phyloP scores from a whole-genome alignment of 1,140 invertebrate species.

The Vanessa tameamea region DNA sequence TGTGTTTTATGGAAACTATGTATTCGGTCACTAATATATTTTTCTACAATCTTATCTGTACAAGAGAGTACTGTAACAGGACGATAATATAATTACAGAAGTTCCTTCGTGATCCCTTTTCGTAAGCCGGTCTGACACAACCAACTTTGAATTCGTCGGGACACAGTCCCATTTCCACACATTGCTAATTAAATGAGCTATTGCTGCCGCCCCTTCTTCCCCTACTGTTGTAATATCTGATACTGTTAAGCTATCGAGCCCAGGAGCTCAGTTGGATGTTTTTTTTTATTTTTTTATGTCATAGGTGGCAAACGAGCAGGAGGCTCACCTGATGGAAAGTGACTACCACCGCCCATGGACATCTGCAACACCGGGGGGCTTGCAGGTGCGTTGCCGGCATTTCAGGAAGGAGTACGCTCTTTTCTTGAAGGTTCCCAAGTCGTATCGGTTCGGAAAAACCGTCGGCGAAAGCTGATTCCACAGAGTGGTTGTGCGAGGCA shows the following conservation, averaged over 20 bases:
- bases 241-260: background rate
- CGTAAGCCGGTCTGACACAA: background rate
- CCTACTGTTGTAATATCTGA: background rate
- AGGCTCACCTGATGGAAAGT: no score
- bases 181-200: background rate
- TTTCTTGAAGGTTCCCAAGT: no score
- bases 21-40: background rate
- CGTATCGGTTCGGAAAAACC: no score
- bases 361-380: no score
- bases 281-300: no score
- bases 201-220: background rate
- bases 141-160: background rate
- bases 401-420: no score
- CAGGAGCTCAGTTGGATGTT: background rate
- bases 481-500: no score
- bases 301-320: no score
- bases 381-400: no score
- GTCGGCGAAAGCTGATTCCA: no score
- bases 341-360: no score
- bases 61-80: background rate
- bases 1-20: background rate
- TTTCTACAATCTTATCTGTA: conserved; percentile 2
- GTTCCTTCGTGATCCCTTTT: background rate
- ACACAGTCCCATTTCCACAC: background rate
- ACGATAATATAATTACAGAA: background rate